Evolutionary conservation across 2,888 invertebrate species (phyloP).

Genomic region (Panorpa germanica): DNA sequence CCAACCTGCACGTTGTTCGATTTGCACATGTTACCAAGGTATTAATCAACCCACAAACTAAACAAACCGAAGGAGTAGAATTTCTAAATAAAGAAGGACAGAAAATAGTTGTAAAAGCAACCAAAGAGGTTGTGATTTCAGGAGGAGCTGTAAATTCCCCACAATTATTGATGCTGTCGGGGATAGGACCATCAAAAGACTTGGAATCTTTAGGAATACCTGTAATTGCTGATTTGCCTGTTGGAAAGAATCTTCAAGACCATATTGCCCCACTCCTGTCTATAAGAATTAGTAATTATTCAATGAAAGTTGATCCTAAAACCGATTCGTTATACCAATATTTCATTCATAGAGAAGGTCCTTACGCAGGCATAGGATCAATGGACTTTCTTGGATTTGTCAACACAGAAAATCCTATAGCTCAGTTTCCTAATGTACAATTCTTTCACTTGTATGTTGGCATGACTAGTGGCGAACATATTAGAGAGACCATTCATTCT

Average conservation of each 20-base stretch:
- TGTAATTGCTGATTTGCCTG: slow-evolving; percentile 3
- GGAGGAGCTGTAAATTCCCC: slow-evolving; percentile 8
- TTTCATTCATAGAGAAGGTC: too few relatives aligned
- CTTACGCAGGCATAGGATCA: too few relatives aligned
- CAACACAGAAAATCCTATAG: too few relatives aligned
- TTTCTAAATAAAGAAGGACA: slow-evolving; percentile 1
- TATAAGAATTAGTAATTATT: slow-evolving; percentile 1
- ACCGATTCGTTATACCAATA: too few relatives aligned
- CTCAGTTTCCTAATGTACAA: too few relatives aligned
- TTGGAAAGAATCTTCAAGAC: slow-evolving; percentile 10
- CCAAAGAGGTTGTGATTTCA: slow-evolving; percentile 9
- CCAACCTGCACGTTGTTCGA: slow-evolving; percentile 16
- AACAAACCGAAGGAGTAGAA: slow-evolving; percentile 4
- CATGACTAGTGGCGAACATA: too few relatives aligned
- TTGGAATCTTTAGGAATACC: slow-evolving; percentile 3
- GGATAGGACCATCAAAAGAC: slow-evolving; percentile 8
- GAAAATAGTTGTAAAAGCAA: not conserved
- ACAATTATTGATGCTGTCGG: slow-evolving; percentile 9
- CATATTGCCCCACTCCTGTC: slow-evolving; percentile 3
- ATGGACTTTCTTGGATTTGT: too few relatives aligned
- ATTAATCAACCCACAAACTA: not conserved
- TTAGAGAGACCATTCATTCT: too few relatives aligned
- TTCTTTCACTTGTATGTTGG: too few relatives aligned
- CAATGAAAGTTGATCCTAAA: too few relatives aligned
- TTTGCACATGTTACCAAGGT: slow-evolving; percentile 16